Evolutionary conservation across 2,888 invertebrate genomes (phyloP).

Genomic region (Hermaeophaga mercurialis): DNA sequence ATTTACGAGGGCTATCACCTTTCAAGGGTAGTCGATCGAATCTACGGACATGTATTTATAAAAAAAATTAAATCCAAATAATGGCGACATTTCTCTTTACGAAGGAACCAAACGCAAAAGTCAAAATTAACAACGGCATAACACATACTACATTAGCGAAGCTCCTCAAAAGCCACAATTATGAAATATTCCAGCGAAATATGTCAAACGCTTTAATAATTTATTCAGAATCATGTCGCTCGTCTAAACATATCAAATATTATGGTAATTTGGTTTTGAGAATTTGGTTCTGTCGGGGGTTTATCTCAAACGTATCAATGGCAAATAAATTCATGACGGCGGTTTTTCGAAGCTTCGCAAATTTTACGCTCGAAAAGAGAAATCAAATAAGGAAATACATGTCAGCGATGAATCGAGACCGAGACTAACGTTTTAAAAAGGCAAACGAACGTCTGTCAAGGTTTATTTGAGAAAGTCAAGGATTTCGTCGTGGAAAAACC

Average conservation of each 20-base stretch:
- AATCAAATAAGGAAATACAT: conserved; percentile 22
- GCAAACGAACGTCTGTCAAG: conserved; percentile 6
- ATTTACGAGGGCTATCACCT: too few relatives aligned
- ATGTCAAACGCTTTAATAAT: neutral
- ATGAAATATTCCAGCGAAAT: neutral
- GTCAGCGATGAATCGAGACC: conserved; percentile 15
- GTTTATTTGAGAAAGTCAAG: neutral
- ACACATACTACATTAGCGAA: too few relatives aligned
- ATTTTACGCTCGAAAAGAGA: conserved; percentile 1
- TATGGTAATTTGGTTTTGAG: neutral
- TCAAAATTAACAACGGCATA: too few relatives aligned
- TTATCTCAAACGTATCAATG: conserved; percentile 3
- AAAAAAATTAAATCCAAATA: too few relatives aligned
- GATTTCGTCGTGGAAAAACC: neutral
- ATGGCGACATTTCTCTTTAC: too few relatives aligned
- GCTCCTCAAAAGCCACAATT: too few relatives aligned
- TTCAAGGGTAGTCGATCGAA: too few relatives aligned
- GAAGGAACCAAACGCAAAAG: too few relatives aligned
- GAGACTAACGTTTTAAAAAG: conserved; percentile 7
- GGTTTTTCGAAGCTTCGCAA: conserved; percentile 2
- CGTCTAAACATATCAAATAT: conserved; percentile 3
- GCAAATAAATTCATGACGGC: conserved; percentile 9
- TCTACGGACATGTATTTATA: too few relatives aligned
- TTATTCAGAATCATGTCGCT: neutral
- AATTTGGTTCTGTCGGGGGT: conserved; percentile 1